Evolutionary conservation across 1,140 invertebrate genomes (phyloP).

Genomic region (Caenorhabditis briggsae): DNA sequence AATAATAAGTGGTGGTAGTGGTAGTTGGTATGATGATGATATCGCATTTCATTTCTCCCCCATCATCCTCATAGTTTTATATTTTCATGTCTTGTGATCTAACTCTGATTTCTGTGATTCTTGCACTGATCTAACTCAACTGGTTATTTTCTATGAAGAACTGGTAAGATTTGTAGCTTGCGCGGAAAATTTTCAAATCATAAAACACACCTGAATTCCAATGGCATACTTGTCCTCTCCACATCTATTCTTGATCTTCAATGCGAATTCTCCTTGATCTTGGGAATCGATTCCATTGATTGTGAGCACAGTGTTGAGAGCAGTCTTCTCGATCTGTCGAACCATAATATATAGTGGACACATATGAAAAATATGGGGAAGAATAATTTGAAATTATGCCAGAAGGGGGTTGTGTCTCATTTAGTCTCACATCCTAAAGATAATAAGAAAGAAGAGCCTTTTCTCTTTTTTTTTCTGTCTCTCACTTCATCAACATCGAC

Average conservation of each 20-base stretch:
- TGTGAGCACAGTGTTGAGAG: constrained; percentile 56
- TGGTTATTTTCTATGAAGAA: not conserved
- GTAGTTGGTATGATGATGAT: not conserved
- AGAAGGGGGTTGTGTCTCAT: constrained; percentile 19
- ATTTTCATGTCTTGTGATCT: not conserved
- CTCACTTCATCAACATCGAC: constrained; percentile 43
- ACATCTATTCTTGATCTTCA: constrained; percentile 60
- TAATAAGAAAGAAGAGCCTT: constrained; percentile 29
- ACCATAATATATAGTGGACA: constrained; percentile 2
- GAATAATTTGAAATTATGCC: constrained; percentile 45
- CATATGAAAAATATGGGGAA: not conserved
- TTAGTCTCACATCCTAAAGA: constrained; percentile 32
- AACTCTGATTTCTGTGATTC: not conserved
- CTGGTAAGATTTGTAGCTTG: not conserved
- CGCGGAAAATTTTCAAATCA: not conserved
- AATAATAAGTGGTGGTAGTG: constrained; percentile 51
- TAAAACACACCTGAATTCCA: constrained; percentile 56
- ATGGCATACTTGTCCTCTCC: constrained; percentile 60
- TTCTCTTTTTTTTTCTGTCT: constrained; percentile 18
- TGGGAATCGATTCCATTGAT: constrained; percentile 60
- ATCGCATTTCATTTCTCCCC: constrained; percentile 20
- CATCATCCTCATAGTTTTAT: not conserved
- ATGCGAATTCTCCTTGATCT: constrained; percentile 60
- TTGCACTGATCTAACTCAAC: constrained; percentile 3
- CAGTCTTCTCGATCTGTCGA: constrained; percentile 59